phyloP scores from a whole-genome alignment of 2,888 invertebrate species.

The Apomyelois bistriatella region DNA sequence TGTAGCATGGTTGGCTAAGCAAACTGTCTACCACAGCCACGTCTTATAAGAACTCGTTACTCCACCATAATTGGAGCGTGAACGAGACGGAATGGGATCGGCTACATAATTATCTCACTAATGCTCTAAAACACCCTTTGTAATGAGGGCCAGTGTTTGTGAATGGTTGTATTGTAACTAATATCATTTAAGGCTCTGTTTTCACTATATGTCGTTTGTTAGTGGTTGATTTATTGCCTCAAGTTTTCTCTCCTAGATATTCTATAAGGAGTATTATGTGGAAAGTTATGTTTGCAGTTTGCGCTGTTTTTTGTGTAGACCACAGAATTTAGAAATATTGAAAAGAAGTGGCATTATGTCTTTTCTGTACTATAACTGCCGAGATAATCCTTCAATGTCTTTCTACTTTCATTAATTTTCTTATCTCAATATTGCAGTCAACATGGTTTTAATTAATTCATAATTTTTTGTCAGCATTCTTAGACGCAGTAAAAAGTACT shows the following conservation, averaged over 20 bases:
- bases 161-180: too few species aligned
- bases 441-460: background rate
- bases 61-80: conserved; percentile 9
- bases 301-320: too few species aligned
- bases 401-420: background rate
- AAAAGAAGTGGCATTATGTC: too few species aligned
- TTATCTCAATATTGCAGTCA: background rate
- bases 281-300: too few species aligned
- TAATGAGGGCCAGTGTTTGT: background rate
- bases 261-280: too few species aligned
- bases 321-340: too few species aligned
- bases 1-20: background rate
- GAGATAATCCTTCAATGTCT: background rate
- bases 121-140: conserved; percentile 5
- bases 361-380: too few species aligned
- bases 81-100: conserved; percentile 7
- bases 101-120: background rate
- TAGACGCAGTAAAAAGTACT: background rate
- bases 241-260: too few species aligned
- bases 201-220: too few species aligned
- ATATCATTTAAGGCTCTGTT: too few species aligned
- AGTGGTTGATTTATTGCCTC: too few species aligned
- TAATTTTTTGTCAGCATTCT: background rate
- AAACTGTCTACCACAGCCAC: conserved; percentile 1
- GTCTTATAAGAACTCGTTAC: conserved; percentile 7